Evolutionary conservation across 2,113 vertebrate species (phyloP), one percentile per base, ranked within the genome.

Genomic region (Podarcis muralis): DNA sequence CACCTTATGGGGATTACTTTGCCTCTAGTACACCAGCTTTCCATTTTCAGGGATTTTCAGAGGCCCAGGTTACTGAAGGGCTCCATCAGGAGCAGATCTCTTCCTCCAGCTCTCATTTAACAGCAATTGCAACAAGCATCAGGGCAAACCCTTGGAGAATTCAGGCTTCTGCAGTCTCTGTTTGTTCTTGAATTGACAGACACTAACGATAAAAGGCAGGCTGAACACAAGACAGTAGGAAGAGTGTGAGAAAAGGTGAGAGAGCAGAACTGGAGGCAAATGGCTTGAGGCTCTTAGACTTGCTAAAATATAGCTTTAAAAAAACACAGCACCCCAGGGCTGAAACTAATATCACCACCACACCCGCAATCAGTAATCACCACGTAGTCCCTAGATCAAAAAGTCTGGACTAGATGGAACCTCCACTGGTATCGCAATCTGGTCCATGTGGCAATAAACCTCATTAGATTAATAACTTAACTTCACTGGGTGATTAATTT

Each of bases 201-300:
- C 27, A n/a, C 86, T 81, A 87, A 87, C 62, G 27, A 82, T 87
- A 87, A 87, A 82, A 30, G 93, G 87, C 92, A 94, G 85, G 86
- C 69, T 90, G 25, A 37, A 87, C n/a, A 25, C 62, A 83, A 92
- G 94, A 88, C 84, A 93, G 91, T 85, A 87, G 93, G 71, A 84
- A 87, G 80, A 93, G 85, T 92, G 93, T 95, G 96, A 95, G 95
- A 96, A 97, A 96, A 88, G 83, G 88, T 93, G 79, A 80, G 78
- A 94, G 93, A 93, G 91, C 6, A 78, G 88, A 92, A 95, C 93
- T 84, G 78, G 88, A 93, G 59, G 83, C 86, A 95, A 95, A 84
- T 88, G 92, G 93, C 96, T 95, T 84, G 92, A 94, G 95, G 97
- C 96, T 83, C 83, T 95, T 96, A 95, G 94, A 91, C 92, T 96